Conservation (phyloP, 2,113 vertebrate species). For the Nestor notabilis region DNA sequence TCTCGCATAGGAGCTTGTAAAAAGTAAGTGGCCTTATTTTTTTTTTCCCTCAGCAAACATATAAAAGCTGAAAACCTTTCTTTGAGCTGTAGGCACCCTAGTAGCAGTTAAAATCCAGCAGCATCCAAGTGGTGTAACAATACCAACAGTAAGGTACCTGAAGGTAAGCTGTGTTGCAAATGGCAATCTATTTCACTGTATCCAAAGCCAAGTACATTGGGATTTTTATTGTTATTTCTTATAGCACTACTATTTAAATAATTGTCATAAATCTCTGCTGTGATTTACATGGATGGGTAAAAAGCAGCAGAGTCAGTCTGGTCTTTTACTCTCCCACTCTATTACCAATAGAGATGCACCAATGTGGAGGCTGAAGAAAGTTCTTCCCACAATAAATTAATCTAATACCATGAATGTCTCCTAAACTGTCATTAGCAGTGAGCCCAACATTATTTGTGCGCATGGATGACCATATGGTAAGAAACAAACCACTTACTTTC, state of each 20-base stretch:
- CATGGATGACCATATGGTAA: neutral
- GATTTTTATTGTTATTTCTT: neutral
- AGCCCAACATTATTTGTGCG: neutral
- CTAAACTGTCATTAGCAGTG: rapidly evolving
- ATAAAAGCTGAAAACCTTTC: neutral
- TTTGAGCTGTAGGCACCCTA: neutral
- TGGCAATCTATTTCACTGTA: neutral
- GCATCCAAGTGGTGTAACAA: neutral
- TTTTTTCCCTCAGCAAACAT: neutral
- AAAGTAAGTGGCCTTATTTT: conserved; percentile 71
- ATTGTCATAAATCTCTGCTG: neutral
- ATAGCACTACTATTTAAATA: neutral
- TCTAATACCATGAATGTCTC: neutral
- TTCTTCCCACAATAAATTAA: neutral
- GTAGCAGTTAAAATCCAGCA: neutral
- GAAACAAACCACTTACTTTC: neutral
- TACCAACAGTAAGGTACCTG: neutral
- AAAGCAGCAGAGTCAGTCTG: neutral
- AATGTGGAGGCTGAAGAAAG: neutral
- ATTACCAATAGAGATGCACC: neutral
- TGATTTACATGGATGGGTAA: neutral
- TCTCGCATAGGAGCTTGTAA: conserved; percentile 73
- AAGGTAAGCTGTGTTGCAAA: neutral
- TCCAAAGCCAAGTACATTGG: neutral
- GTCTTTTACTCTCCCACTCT: neutral